Evolutionary conservation across 2,113 vertebrate genomes (phyloP), one percentile per base, ranked within the genome.

Genomic region (Muntiacus reevesi): DNA sequence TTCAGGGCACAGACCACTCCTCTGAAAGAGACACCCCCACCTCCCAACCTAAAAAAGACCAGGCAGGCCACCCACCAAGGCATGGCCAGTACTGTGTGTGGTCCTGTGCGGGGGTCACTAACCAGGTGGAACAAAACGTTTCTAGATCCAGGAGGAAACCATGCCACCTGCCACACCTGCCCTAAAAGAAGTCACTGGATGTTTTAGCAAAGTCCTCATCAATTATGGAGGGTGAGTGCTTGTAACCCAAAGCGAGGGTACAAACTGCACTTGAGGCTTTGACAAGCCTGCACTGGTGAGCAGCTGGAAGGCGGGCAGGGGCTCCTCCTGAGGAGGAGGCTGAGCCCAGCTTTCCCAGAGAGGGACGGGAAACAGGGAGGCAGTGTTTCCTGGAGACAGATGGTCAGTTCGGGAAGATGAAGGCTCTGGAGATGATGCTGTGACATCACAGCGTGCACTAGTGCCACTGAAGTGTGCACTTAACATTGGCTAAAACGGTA

Each of bases 371-470:
- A 2, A 21, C 1, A n/a, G 67, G 33, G 79, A 33, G 79, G 6
- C 14, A n/a, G 33, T 54, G 19, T 36, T n/a, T n/a, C 13, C 11
- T 54, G 79, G 79, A 30, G 47, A 52, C 50, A 54, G 50, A 23
- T 12, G 30, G 17, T 52, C 79, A n/a, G 17, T 13, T 4, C 33
- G n/a, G 50, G 19, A 14, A n/a, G 30, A 54, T 0, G 13, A 55
- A 55, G 52, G 52, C 21, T 55, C 79, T 27, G 12, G 50, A 15
- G 81, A 27, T 0, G 1, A 40, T 0, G 1, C 17, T 54, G 81
- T 36, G 19, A 14, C 11, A 4, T 3, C 0, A 2, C 33, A 82
- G 13, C 3, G 2, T 1, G 12, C 12, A 36, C 1, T 2, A 54
- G 16, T 7, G 33, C 50, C 11, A 0, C 81, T 8, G 12, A 13